Evolutionary conservation across 2,797 vertebrate species (phyloP).

Genomic region (Enteromius paludinosus): DNA sequence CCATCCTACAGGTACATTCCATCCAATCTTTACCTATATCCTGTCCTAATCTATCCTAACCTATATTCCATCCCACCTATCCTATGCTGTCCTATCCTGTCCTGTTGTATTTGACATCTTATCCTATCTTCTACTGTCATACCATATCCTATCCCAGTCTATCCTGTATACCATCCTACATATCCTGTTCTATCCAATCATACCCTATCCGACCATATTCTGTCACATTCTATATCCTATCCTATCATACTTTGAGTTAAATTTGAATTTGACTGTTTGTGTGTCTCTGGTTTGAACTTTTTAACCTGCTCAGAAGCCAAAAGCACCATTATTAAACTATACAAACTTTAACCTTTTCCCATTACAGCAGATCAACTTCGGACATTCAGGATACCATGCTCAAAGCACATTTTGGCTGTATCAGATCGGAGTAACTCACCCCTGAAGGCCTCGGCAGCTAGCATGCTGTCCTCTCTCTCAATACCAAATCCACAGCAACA

Average conservation of each 20-base stretch:
- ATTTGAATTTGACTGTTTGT: neutral
- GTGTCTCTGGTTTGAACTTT: neutral
- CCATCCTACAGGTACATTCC: neutral
- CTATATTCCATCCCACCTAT: neutral
- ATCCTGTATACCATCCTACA: neutral
- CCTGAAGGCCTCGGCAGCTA: slow-evolving; percentile 78
- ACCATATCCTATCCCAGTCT: neutral
- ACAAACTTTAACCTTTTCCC: neutral
- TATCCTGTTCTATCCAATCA: neutral
- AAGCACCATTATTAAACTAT: neutral
- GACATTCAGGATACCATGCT: neutral
- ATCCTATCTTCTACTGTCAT: neutral
- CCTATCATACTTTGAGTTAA: neutral
- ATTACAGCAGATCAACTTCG: neutral
- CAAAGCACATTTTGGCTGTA: slow-evolving; percentile 1
- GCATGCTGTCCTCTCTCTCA: slow-evolving; percentile 79
- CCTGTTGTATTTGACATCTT: neutral
- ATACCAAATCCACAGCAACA: slow-evolving; percentile 58
- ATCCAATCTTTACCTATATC: neutral
- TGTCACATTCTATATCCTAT: neutral
- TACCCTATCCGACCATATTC: too few species aligned
- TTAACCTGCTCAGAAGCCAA: neutral
- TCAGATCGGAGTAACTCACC: slow-evolving; percentile 70
- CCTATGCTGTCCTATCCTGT: neutral
- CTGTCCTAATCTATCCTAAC: neutral